Evolutionary conservation across 2,113 vertebrate species (phyloP), one percentile per base, ranked within the genome.

Genomic region (Caretta caretta): DNA sequence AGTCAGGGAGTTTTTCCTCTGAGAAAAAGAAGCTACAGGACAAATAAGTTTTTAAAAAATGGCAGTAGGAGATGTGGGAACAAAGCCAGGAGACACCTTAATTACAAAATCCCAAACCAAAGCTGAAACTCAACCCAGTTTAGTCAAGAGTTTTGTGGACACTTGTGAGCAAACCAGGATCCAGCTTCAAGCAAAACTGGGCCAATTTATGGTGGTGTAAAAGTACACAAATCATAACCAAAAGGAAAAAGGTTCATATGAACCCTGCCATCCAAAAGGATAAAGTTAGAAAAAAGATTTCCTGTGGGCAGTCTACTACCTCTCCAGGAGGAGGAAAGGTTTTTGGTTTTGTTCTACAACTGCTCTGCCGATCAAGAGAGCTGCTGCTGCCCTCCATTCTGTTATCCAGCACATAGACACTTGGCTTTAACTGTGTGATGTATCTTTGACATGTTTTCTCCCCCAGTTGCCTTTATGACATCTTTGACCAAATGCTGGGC

Each of bases 381-480:
- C 78, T 80, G n/a, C 46, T 85, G 53, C 3, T 13, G 72, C 46
- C 17, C 16, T 78, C 79, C 0, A 0, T 83, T 5, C 48, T 27
- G 25, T 59, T 89, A 57, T 0, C 6, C 20, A 83, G 22, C 62
- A 17, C 35, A 38, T 89, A 92, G 4, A 81, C 10, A 22, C 9
- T 51, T 19, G 24, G 10, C 24, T 35, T 90, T 56, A 49, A 2
- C 16, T 42, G n/a, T 22, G 24, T 2, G 6, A 69, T 1, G 31
- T 62, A 88, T 75, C 59, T 31, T 62, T 72, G 35, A 89, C 16
- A 42, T 24, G 14, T 59, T 90, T 85, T 25, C 87, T 93, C 49
- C 11, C 10, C 5, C 3, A 0, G 0, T 82, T 91, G 88, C 31
- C 31, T 85, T 90, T 53, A 35, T 20, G 76, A 24, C 4, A 78